These are phyloP conservation scores for Bombus affinis DNA, from an alignment of 1,140 invertebrate genomes.

Conservation along the genomic window DNA sequence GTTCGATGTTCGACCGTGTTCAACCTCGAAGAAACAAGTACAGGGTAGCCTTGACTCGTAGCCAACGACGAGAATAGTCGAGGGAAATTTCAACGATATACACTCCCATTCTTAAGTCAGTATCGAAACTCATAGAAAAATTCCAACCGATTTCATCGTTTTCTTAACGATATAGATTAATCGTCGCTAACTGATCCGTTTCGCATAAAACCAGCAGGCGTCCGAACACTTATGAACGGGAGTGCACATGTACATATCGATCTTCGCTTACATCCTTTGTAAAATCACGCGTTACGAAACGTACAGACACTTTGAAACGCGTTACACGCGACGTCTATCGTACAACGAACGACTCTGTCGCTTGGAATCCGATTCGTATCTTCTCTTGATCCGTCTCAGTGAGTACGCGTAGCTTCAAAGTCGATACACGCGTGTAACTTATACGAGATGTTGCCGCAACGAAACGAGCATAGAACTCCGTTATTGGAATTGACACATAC, in stretches of 20 bases:
- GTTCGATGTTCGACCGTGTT: background rate
- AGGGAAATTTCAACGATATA: background rate
- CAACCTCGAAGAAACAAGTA: background rate
- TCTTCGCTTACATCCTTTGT: too few species aligned
- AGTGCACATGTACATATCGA: background rate
- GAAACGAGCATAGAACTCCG: background rate
- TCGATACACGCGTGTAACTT: background rate
- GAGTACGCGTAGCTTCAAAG: background rate
- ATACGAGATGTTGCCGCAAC: background rate
- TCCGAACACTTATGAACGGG: background rate
- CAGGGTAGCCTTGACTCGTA: background rate
- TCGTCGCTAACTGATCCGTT: background rate
- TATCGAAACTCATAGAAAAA: background rate
- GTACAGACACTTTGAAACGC: background rate
- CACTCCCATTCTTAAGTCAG: background rate
- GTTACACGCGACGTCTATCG: background rate
- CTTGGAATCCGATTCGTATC: background rate
- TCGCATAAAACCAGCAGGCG: background rate
- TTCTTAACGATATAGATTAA: too few species aligned
- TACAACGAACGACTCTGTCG: slow-evolving; percentile 17
- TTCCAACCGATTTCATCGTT: too few species aligned
- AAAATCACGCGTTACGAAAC: background rate
- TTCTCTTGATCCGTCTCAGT: background rate
- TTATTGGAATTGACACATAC: background rate
- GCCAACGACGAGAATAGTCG: slow-evolving; percentile 6